Percentiles rank a stretch among this genome's conserved stretches.
phyloP scores from a whole-genome alignment of 2,797 vertebrate genomes.

The Mormyrus hasselquistii region DNA sequence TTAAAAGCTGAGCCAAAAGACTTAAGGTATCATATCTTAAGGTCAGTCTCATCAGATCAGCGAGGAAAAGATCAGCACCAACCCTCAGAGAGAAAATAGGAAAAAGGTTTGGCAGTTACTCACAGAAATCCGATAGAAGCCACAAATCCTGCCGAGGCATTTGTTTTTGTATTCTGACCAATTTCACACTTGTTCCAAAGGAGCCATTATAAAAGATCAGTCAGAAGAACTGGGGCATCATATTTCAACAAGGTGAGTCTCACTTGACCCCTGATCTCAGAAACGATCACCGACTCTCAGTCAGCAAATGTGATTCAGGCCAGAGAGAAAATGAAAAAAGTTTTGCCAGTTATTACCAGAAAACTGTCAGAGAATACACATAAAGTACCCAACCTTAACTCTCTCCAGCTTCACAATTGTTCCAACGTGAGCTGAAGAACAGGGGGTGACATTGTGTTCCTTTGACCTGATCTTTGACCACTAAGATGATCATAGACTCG shows the following conservation, averaged over 20 bases:
- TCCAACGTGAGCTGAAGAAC: not conserved
- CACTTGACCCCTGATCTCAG: not conserved
- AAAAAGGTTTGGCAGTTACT: not conserved
- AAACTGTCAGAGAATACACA: not conserved
- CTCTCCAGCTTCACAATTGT: not conserved
- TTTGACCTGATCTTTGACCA: not conserved
- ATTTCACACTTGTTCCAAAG: not conserved
- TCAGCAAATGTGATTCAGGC: not conserved
- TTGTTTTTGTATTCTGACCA: not conserved
- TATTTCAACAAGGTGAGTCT: not conserved
- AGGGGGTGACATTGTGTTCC: not conserved
- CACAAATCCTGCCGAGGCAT: not conserved
- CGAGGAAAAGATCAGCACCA: not conserved
- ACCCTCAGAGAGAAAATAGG: not conserved
- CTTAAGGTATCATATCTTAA: not conserved
- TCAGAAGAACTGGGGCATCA: not conserved
- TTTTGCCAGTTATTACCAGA: not conserved
- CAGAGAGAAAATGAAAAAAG: not conserved
- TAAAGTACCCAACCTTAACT: not conserved
- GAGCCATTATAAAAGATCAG: not conserved
- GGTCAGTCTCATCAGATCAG: not conserved
- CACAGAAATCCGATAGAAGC: not conserved
- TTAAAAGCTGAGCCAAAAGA: not conserved
- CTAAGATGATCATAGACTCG: not conserved
- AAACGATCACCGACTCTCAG: not conserved